These are phyloP conservation scores for Chrysaora quinquecirrha DNA, from an alignment of 30 jellyfish, hydroid and myxozoan species.

Conservation along the genomic window DNA sequence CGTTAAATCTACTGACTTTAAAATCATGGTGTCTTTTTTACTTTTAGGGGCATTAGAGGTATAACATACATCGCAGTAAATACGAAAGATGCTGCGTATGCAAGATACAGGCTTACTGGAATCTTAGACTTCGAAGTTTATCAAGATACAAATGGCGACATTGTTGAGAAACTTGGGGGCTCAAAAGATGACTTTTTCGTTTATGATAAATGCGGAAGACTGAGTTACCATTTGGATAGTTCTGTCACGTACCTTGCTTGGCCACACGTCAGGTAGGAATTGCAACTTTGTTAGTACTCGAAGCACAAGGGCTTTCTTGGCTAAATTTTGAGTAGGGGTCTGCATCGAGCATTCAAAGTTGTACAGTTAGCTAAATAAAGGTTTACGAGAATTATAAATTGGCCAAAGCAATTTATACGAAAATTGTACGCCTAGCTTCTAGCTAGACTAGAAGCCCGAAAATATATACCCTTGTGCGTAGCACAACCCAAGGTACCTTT, in stretches of 20 bases:
- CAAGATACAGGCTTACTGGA: neutral
- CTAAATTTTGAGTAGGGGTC: too few relatives aligned
- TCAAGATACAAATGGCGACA: slow-evolving; percentile 33
- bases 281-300: neutral
- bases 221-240: slow-evolving; percentile 33
- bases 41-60: slow-evolving; percentile 11
- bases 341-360: too few relatives aligned
- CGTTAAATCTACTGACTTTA: too few relatives aligned
- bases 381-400: too few relatives aligned
- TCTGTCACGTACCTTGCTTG: slow-evolving; percentile 32
- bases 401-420: too few relatives aligned
- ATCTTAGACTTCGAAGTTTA: slow-evolving; percentile 21
- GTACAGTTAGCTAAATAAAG: too few relatives aligned
- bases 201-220: slow-evolving; percentile 47
- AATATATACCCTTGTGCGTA: too few relatives aligned
- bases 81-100: slow-evolving; percentile 35
- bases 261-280: slow-evolving; percentile 39
- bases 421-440: too few relatives aligned
- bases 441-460: too few relatives aligned
- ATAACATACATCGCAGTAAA: slow-evolving; percentile 38
- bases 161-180: slow-evolving; percentile 42
- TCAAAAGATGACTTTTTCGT: slow-evolving; percentile 39
- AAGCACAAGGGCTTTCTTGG: neutral
- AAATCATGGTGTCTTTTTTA: too few relatives aligned
- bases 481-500: too few relatives aligned